Percentiles rank a stretch among this genome's conserved stretches.
phyloP scores from a whole-genome alignment of 37 sponge, comb jelly and placozoan genomes.

The Cliona cf. orientalis region DNA sequence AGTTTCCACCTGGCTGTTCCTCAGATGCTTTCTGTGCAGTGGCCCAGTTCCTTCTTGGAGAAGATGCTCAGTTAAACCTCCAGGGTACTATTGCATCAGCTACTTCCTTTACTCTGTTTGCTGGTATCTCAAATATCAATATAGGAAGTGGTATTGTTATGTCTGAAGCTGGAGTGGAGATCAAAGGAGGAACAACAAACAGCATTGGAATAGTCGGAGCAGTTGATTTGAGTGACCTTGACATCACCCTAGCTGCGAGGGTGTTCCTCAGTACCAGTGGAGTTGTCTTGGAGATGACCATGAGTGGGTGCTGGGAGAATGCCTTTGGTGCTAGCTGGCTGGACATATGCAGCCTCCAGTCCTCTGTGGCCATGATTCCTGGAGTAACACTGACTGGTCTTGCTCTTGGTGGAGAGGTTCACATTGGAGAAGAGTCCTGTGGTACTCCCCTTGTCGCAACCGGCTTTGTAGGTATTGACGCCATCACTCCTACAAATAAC shows the following conservation, averaged over 20 bases:
- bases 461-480: slow-evolving; percentile 12
- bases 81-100: neutral
- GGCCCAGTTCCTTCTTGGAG: slow-evolving; percentile 20
- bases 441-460: slow-evolving; percentile 1
- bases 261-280: neutral
- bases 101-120: neutral
- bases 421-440: slow-evolving; percentile 17
- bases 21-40: slow-evolving; percentile 26
- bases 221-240: neutral
- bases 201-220: slow-evolving; percentile 17
- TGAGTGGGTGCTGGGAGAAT: slow-evolving; percentile 39
- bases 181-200: neutral
- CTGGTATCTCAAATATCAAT: neutral
- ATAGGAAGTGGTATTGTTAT: slow-evolving; percentile 16
- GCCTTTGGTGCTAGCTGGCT: slow-evolving; percentile 21
- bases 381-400: slow-evolving; percentile 32
- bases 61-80: slow-evolving; percentile 5
- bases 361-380: slow-evolving; percentile 8
- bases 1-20: slow-evolving; percentile 3
- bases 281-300: slow-evolving; percentile 21
- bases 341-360: slow-evolving; percentile 21
- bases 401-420: slow-evolving; percentile 19
- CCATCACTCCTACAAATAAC: slow-evolving; percentile 9
- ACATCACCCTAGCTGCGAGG: slow-evolving; percentile 7
- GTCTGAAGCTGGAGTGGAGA: slow-evolving; percentile 10